A percentile compares a stretch with the other conserved stretches of the same genome.
Evolutionary conservation across 2,888 invertebrate genomes (phyloP).

Genomic region (Gonocerus acuteangulatus): DNA sequence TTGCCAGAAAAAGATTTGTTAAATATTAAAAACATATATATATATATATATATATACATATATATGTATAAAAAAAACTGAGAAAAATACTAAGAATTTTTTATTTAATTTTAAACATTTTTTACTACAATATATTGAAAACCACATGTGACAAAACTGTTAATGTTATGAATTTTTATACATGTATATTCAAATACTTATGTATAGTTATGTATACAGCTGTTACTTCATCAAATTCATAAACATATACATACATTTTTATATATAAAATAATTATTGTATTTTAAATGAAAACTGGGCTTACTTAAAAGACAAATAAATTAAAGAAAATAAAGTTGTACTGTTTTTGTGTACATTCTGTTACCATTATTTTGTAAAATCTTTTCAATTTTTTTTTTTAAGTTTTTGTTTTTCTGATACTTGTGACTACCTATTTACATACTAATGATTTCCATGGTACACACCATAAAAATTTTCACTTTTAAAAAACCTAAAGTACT

Average conservation of each 20-base stretch:
- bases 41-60: too few species aligned
- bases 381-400: conserved; percentile 5
- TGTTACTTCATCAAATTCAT: not conserved
- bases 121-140: conserved; percentile 21
- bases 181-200: not conserved
- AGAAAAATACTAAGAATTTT: conserved; percentile 5
- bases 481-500: conserved; percentile 19
- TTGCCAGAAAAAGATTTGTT: too few species aligned
- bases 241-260: too few species aligned
- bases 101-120: conserved; percentile 16
- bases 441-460: conserved; percentile 12
- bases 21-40: too few species aligned
- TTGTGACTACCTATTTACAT: conserved; percentile 16
- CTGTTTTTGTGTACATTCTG: conserved; percentile 1
- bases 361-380: conserved; percentile 9
- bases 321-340: not conserved
- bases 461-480: conserved; percentile 1
- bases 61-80: not conserved
- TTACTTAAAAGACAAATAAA: too few species aligned
- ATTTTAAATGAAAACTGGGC: too few species aligned
- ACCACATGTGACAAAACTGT: conserved; percentile 14
- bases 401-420: not conserved
- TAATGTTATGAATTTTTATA: conserved; percentile 7
- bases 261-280: too few species aligned
- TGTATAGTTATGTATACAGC: conserved; percentile 12